Conservation (phyloP, 2,888 invertebrate genomes). For the Argyresthia albistria region DNA sequence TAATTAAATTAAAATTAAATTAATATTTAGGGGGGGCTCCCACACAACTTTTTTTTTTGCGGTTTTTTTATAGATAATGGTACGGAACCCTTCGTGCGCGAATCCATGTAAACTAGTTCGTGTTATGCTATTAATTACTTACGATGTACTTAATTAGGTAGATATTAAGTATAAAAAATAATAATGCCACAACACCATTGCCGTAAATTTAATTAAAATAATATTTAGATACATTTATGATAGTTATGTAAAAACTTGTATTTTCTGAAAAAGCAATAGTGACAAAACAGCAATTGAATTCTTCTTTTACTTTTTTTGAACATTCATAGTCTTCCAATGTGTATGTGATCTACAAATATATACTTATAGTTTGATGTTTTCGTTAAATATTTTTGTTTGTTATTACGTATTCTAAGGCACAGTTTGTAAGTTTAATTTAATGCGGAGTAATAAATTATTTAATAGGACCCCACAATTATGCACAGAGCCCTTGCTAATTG, state of each 20-base stretch:
- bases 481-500: conserved; percentile 57
- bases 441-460: conserved; percentile 45
- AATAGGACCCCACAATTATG: conserved; percentile 41
- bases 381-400: neutral
- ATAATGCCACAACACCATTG: conserved; percentile 51
- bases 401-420: neutral
- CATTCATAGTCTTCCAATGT: conserved; percentile 62
- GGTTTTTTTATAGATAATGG: too few relatives aligned
- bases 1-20: too few relatives aligned
- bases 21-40: too few relatives aligned
- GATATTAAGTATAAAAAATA: conserved; percentile 14
- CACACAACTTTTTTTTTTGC: too few relatives aligned
- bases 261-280: conserved; percentile 42
- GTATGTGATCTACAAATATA: conserved; percentile 40
- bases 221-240: conserved; percentile 11
- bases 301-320: conserved; percentile 25
- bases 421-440: conserved; percentile 15
- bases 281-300: conserved; percentile 24
- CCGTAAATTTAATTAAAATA: conserved; percentile 25
- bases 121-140: conserved; percentile 1
- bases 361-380: neutral
- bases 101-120: conserved; percentile 40
- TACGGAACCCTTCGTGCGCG: too few relatives aligned
- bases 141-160: conserved; percentile 8
- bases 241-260: conserved; percentile 21